phyloP scores from a whole-genome alignment of 2,113 vertebrate genomes.

The Erpornis zantholeuca region DNA sequence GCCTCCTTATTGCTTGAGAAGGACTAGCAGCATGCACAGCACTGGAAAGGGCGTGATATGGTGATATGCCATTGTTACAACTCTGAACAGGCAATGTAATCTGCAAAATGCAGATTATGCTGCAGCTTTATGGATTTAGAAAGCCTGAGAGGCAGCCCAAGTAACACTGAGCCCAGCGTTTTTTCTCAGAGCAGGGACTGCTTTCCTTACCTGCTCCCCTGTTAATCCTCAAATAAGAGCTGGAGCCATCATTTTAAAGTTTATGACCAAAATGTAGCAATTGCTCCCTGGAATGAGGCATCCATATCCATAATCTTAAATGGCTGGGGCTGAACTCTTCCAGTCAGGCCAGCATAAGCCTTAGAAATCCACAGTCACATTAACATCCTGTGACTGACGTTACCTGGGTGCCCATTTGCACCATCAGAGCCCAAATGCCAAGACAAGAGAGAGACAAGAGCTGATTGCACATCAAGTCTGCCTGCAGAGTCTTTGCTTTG shows the following conservation, averaged over 20 bases:
- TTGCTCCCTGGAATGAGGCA: background rate
- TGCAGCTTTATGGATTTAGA: background rate
- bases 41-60: background rate
- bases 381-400: background rate
- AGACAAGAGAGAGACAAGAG: background rate
- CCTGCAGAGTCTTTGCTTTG: background rate
- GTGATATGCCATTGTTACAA: background rate
- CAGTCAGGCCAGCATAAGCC: background rate
- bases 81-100: background rate
- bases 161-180: background rate
- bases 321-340: background rate
- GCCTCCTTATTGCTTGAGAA: background rate
- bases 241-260: background rate
- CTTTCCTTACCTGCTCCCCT: background rate
- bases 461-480: background rate
- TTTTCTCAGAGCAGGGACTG: background rate
- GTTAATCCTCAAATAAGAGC: background rate
- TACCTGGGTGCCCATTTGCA: background rate
- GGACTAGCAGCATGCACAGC: background rate
- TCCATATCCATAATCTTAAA: fast-evolving
- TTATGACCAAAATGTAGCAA: background rate
- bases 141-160: background rate
- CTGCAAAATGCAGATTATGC: background rate
- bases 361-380: background rate
- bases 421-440: background rate